phyloP scores from a whole-genome alignment of 2,113 vertebrate genomes.

The Chelonoidis abingdonii region DNA sequence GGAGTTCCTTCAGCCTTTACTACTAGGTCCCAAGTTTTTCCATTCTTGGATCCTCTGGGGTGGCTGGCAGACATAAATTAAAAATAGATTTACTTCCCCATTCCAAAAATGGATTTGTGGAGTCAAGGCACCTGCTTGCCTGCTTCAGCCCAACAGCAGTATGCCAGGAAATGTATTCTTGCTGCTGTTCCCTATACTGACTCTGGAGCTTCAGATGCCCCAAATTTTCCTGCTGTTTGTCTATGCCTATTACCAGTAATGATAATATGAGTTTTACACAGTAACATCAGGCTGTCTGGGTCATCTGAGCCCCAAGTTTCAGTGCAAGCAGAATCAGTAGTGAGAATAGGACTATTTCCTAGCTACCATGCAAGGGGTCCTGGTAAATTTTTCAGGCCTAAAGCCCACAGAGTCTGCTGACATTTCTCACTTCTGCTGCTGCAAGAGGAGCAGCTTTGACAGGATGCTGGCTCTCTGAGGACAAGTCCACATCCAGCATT shows the following conservation, averaged over 20 bases:
- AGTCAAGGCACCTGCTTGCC: not conserved
- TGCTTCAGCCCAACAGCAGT: not conserved
- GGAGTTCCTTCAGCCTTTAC: too few relatives aligned
- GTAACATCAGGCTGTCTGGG: not conserved
- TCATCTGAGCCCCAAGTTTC: not conserved
- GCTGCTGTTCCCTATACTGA: not conserved
- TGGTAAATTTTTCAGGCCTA: rapidly evolving
- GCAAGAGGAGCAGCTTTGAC: not conserved
- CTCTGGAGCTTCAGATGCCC: not conserved
- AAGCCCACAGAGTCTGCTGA: not conserved
- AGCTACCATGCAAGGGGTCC: rapidly evolving
- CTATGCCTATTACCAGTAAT: not conserved
- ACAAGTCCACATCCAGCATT: not conserved
- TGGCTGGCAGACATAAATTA: too few relatives aligned
- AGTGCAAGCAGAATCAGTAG: not conserved
- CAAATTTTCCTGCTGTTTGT: not conserved
- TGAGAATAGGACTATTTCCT: not conserved
- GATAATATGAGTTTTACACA: not conserved
- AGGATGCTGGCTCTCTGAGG: not conserved
- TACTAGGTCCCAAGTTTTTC: too few relatives aligned
- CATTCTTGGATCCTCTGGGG: too few relatives aligned
- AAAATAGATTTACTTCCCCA: too few relatives aligned
- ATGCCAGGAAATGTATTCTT: not conserved
- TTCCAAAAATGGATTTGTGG: not conserved
- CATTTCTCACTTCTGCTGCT: not conserved